Percentiles rank a stretch among this genome's conserved stretches.
These are phyloP conservation scores for Tenthredo amoena DNA, from an alignment of 2,888 invertebrate genomes.

Conservation along the genomic window DNA sequence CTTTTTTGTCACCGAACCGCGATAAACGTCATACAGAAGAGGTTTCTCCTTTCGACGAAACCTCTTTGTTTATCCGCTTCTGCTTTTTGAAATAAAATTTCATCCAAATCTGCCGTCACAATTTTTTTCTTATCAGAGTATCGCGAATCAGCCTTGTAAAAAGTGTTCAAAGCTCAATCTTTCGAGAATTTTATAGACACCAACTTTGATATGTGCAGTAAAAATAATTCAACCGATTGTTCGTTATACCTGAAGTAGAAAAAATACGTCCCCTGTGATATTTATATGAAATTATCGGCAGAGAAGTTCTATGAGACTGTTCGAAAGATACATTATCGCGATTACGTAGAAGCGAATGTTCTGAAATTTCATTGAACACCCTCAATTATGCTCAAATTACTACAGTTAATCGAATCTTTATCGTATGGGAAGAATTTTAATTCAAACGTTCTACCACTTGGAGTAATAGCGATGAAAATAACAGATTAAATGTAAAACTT, in stretches of 20 bases:
- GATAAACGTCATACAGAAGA: neutral
- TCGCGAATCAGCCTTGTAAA: neutral
- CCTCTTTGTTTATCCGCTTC: neutral
- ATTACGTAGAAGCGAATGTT: neutral
- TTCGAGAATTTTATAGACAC: neutral
- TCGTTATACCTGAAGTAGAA: neutral
- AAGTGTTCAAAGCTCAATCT: neutral
- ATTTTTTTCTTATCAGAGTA: neutral
- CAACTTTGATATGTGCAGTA: neutral
- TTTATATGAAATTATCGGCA: neutral
- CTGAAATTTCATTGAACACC: neutral
- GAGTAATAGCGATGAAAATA: neutral
- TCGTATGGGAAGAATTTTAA: neutral
- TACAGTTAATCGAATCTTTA: neutral
- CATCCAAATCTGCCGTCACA: neutral
- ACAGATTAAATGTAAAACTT: constrained; percentile 6
- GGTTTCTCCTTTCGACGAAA: neutral
- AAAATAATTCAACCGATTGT: neutral
- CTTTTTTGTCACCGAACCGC: neutral
- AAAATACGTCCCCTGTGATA: neutral
- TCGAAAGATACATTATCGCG: neutral
- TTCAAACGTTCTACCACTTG: neutral
- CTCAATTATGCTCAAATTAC: neutral
- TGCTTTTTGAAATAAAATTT: neutral
- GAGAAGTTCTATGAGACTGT: neutral